A percentile compares a stretch with the other conserved stretches of the same genome.
phyloP scores from a whole-genome alignment of 2,797 vertebrate genomes.

The Crenichthys baileyi region DNA sequence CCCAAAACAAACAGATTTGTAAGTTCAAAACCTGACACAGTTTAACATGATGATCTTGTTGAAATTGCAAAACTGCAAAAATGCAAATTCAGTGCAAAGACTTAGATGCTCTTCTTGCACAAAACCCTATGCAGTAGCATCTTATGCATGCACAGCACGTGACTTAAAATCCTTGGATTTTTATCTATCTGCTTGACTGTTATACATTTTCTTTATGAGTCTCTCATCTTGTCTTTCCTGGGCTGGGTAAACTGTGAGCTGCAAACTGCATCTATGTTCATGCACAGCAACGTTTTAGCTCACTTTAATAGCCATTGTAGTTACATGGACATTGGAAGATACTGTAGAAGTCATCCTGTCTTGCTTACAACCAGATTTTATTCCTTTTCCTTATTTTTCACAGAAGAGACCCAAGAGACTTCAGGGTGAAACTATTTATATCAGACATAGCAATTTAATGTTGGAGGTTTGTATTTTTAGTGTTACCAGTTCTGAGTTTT shows the following conservation, averaged over 20 bases:
- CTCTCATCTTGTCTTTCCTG: neutral
- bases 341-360: conserved; percentile 24
- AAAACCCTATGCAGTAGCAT: conserved; percentile 14
- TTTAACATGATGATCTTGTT: neutral
- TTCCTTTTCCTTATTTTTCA: conserved; percentile 78
- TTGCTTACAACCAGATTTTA: conserved; percentile 73
- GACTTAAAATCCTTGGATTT: neutral
- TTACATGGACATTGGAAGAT: conserved; percentile 17
- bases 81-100: neutral
- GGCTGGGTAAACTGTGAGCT: conserved; percentile 9
- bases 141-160: conserved; percentile 46
- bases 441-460: conserved; percentile 99
- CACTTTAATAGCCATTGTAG: conserved; percentile 15
- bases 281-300: conserved; percentile 13
- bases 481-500: conserved; percentile 49
- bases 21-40: conserved; percentile 3
- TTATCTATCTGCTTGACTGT: neutral
- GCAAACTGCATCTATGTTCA: conserved; percentile 2
- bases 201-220: conserved; percentile 1
- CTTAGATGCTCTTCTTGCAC: neutral
- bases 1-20: neutral
- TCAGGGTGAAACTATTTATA: conserved; percentile 99
- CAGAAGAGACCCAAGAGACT: conserved; percentile 99
- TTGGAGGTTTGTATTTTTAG: conserved; percentile 98
- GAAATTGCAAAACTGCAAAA: neutral